Evolutionary conservation across 2,113 vertebrate genomes (phyloP).

Genomic region (Tupaia chinensis): DNA sequence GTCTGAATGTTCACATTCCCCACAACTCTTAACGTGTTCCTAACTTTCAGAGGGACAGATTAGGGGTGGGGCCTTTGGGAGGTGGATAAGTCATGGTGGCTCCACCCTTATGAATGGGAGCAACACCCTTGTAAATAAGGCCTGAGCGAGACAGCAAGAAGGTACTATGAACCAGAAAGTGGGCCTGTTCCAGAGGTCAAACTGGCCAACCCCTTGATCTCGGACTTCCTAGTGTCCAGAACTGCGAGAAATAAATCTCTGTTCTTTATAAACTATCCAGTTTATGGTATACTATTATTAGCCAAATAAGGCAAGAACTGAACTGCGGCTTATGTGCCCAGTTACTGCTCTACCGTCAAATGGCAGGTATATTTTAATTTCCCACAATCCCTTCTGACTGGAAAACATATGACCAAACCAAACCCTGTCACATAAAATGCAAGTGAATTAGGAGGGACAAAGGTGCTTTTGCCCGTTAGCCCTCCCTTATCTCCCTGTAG

Average conservation of each 20-base stretch:
- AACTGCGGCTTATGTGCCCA: not conserved
- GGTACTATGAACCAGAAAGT: not conserved
- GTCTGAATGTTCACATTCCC: not conserved
- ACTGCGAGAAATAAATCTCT: not conserved
- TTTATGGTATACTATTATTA: not conserved
- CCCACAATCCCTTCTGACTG: not conserved
- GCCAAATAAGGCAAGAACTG: not conserved
- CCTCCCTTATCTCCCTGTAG: not conserved
- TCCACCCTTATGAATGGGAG: not conserved
- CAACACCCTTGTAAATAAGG: not conserved
- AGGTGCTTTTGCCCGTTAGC: not conserved
- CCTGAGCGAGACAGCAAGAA: not conserved
- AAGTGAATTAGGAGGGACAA: not conserved
- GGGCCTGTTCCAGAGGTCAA: not conserved
- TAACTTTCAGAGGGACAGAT: not conserved
- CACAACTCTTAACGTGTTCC: not conserved
- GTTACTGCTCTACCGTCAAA: not conserved
- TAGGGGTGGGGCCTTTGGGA: not conserved
- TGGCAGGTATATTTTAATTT: not conserved
- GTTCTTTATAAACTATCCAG: not conserved
- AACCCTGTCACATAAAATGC: not conserved
- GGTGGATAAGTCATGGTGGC: not conserved
- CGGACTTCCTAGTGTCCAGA: not conserved
- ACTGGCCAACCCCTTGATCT: not conserved
- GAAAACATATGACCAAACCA: not conserved